A percentile compares a stretch with the other conserved stretches of the same genome.
Evolutionary conservation across 2,797 vertebrate species (phyloP).

Genomic region (Cygnus olor): DNA sequence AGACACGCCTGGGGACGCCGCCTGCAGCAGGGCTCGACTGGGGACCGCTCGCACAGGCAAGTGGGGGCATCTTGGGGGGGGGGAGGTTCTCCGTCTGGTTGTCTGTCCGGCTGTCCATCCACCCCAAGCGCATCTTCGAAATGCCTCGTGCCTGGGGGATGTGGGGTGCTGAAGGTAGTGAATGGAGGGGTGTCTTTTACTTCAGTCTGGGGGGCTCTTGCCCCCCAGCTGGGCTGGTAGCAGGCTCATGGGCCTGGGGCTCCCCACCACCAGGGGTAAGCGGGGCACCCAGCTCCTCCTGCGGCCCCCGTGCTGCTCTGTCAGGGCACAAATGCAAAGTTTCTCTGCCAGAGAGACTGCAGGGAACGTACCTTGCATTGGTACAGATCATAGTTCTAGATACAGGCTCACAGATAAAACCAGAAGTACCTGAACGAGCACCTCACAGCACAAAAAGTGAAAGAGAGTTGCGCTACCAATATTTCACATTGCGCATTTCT

Average conservation of each 20-base stretch:
- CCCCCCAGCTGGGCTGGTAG: too few relatives aligned
- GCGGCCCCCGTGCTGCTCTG: neutral
- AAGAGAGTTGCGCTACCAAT: neutral
- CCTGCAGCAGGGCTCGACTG: neutral
- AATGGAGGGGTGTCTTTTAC: neutral
- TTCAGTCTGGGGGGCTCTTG: neutral
- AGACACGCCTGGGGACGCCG: neutral
- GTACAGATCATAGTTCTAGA: neutral
- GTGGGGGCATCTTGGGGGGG: neutral
- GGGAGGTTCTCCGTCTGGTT: too few relatives aligned
- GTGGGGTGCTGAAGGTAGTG: too few relatives aligned
- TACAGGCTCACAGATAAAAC: rapidly evolving
- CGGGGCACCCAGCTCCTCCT: neutral
- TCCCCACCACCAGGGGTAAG: neutral
- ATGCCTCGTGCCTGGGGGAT: neutral
- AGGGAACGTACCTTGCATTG: neutral
- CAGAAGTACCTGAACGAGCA: neutral
- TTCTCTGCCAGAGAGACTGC: neutral
- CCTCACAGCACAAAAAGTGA: rapidly evolving
- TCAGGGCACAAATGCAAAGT: too few relatives aligned
- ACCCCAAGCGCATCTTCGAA: neutral
- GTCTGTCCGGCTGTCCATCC: neutral
- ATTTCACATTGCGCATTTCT: neutral
- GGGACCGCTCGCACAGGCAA: neutral
- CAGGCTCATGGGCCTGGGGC: neutral